Conservation (phyloP, 2,113 vertebrate genomes). For the Neolamprologus brichardi region DNA sequence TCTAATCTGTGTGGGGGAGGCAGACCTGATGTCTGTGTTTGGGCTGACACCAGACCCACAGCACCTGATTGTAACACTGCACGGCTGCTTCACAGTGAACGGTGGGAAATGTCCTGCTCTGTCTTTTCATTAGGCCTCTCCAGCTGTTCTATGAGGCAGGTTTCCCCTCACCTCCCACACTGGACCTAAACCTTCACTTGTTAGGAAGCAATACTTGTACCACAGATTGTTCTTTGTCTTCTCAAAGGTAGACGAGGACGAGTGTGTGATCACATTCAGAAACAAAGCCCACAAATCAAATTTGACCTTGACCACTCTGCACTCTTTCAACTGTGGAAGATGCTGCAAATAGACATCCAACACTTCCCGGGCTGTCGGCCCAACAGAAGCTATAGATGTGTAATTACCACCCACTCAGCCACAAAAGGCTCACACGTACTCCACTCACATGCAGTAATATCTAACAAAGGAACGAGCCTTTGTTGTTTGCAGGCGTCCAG, state of each 20-base stretch:
- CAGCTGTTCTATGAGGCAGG: not conserved
- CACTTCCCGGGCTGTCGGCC: not conserved
- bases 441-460: not conserved
- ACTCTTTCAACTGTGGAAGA: not conserved
- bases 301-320: constrained; percentile 56
- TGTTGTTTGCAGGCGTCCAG: not conserved
- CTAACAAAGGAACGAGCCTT: not conserved
- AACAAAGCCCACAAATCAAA: not conserved
- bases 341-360: not conserved
- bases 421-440: not conserved
- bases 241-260: not conserved
- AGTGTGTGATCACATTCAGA: not conserved
- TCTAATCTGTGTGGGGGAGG: not conserved
- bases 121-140: not conserved
- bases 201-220: not conserved
- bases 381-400: not conserved
- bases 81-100: not conserved
- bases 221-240: not conserved
- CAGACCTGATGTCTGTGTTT: not conserved
- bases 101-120: not conserved
- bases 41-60: not conserved
- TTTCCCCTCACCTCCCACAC: not conserved
- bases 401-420: not conserved
- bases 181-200: not conserved
- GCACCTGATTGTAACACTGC: not conserved